A percentile compares a stretch with the other conserved stretches of the same genome.
Conservation (phyloP, 2,113 vertebrate species). For the Ahaetulla prasina region DNA sequence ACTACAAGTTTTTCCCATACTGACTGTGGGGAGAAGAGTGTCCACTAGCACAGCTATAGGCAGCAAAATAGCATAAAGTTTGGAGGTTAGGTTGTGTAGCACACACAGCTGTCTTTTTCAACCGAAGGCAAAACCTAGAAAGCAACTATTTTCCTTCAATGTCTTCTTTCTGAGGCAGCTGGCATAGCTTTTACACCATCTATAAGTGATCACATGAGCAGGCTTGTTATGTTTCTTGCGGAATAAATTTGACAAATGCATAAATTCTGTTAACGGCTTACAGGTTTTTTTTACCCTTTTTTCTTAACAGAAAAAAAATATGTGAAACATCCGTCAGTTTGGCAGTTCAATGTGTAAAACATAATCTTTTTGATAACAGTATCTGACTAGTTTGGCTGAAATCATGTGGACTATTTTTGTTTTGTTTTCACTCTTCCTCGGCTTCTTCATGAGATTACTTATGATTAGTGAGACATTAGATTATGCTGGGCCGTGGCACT, state of each 20-base stretch:
- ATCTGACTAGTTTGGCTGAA: not conserved
- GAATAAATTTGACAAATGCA: not conserved
- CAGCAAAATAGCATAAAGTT: not conserved
- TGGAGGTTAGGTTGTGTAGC: not conserved
- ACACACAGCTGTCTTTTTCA: not conserved
- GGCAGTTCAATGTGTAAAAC: not conserved
- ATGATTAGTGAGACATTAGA: not conserved
- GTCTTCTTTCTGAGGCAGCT: not conserved
- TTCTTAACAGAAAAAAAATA: not conserved
- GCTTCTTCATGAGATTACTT: not conserved
- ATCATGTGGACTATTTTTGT: not conserved
- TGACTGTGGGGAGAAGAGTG: not conserved
- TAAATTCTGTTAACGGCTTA: not conserved
- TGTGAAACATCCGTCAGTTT: not conserved
- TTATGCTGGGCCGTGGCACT: not conserved
- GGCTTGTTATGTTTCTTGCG: not conserved
- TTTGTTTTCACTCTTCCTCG: not conserved
- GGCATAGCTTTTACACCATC: not conserved
- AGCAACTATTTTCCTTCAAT: not conserved
- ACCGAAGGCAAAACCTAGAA: not conserved
- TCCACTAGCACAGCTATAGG: not conserved
- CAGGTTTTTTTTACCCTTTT: not conserved
- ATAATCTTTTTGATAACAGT: not conserved
- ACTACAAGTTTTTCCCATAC: not conserved
- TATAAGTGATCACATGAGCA: too few species aligned